Percentiles rank a stretch among this genome's conserved stretches.
phyloP scores from a whole-genome alignment of 2,888 invertebrate genomes.

The Actias luna region DNA sequence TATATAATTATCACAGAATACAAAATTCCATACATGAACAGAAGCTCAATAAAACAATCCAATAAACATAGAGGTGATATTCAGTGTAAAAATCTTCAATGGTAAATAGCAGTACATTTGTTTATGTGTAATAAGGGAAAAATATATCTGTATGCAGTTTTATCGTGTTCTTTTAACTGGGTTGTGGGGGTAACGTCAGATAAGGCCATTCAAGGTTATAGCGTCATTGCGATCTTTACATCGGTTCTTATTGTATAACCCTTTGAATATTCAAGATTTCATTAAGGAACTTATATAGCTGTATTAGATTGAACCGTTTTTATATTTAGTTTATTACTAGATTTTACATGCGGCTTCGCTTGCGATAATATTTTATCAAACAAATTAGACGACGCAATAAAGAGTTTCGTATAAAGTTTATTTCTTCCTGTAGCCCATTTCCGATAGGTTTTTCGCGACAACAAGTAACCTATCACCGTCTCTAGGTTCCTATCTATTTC shows the following conservation, averaged over 20 bases:
- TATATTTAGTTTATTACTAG: background rate
- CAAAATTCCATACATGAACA: too few relatives aligned
- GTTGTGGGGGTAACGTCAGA: conserved; percentile 23
- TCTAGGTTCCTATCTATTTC: too few relatives aligned
- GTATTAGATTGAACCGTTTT: background rate
- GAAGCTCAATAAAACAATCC: background rate
- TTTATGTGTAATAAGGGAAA: background rate
- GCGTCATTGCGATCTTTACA: conserved; percentile 9
- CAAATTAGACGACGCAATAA: too few relatives aligned
- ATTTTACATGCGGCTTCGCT: too few relatives aligned
- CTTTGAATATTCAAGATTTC: conserved; percentile 13
- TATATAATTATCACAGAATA: too few relatives aligned
- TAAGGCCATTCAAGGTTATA: conserved; percentile 25
- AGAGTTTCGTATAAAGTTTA: too few relatives aligned
- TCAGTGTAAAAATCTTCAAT: background rate
- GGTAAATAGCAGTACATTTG: background rate
- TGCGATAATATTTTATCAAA: too few relatives aligned
- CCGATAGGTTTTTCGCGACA: too few relatives aligned
- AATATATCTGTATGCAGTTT: conserved; percentile 26
- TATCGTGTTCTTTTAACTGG: conserved; percentile 28
- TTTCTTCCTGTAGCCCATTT: too few relatives aligned
- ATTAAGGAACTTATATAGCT: conserved; percentile 15
- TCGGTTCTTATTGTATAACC: conserved; percentile 15
- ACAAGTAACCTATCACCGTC: too few relatives aligned
- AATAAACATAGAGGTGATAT: background rate